Evolutionary conservation across 2,113 vertebrate species (phyloP).

Genomic region (Cyanoderma ruficeps): DNA sequence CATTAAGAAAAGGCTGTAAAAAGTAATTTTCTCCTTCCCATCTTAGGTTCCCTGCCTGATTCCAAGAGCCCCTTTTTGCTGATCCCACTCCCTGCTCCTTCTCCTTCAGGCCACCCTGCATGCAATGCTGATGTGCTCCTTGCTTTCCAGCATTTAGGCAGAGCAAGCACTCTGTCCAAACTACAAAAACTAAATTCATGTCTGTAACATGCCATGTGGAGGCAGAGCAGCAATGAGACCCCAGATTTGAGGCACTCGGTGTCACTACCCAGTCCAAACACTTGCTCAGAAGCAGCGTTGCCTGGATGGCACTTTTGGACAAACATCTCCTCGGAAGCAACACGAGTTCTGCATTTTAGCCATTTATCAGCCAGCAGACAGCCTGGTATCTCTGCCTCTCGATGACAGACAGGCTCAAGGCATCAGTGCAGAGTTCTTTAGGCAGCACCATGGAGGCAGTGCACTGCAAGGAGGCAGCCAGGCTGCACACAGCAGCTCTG

Average conservation of each 20-base stretch:
- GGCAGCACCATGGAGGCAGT: neutral
- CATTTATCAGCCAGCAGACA: neutral
- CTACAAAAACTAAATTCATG: accelerated
- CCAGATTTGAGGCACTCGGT: accelerated
- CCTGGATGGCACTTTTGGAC: accelerated
- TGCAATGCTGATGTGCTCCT: accelerated
- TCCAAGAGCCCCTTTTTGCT: neutral
- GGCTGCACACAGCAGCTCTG: neutral
- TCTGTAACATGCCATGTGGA: accelerated
- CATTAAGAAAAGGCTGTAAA: neutral
- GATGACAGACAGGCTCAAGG: accelerated
- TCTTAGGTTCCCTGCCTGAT: neutral
- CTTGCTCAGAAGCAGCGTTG: neutral
- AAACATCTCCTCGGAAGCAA: neutral
- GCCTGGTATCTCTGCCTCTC: accelerated
- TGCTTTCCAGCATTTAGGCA: neutral
- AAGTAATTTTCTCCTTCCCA: neutral
- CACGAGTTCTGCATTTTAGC: accelerated
- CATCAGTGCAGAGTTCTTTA: neutral
- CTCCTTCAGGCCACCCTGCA: neutral
- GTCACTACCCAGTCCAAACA: neutral
- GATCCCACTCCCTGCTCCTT: neutral
- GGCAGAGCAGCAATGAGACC: accelerated
- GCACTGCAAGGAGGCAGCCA: neutral
- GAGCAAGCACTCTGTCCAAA: neutral